Base-by-base conservation (phyloP, 2,888 invertebrate genomes). In the Fissipunctia ypsillon region DNA sequence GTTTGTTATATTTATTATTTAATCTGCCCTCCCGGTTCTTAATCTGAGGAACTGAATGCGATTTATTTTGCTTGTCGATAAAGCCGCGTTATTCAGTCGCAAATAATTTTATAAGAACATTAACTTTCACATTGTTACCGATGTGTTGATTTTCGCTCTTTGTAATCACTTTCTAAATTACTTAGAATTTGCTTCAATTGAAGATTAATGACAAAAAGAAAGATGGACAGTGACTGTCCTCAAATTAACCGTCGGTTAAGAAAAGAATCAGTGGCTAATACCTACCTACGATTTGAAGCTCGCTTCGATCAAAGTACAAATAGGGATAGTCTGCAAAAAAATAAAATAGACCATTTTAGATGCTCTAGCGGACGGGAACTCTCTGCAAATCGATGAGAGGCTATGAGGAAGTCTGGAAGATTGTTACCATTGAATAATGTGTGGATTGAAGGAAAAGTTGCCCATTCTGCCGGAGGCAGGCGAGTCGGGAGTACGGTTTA, bases 1-100 rank as follows among this genome's bases (percentile, higher is more conserved):
- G 78, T 83, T 79, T 73, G 64, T 70, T 80, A 81, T 81, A 69
- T 76, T 71, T 83, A 73, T 82, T 65, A 73, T 80, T 80, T 68
- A 74, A 66, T 78, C 73, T 59, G 60, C 66, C 71, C 57, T 81
- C 35, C 45, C 25, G 16, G 31, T 45, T 61, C 48, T 73, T 73
- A 78, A 78, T 81, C 68, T 56, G 48, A 54, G 31, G 52, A 59
- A 66, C 63, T 64, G 59, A 25, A 64, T 67, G 66, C 31, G 65
- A 71, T 78, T 65, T 78, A 3, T 50, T 74, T 68, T 74, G 28
- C 60, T 48, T 48, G 28, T 64, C 56, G 25, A 41, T 35, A 43
- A 41, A 22, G 12, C 22, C 14, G 31, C 7, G 14, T 63, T 41
- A 31, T 68, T 60, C 9, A 54, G 65, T 60, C 19, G n/a, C 1